Evolutionary conservation across 2,113 vertebrate genomes (phyloP).

Genomic region (Polypterus senegalus): DNA sequence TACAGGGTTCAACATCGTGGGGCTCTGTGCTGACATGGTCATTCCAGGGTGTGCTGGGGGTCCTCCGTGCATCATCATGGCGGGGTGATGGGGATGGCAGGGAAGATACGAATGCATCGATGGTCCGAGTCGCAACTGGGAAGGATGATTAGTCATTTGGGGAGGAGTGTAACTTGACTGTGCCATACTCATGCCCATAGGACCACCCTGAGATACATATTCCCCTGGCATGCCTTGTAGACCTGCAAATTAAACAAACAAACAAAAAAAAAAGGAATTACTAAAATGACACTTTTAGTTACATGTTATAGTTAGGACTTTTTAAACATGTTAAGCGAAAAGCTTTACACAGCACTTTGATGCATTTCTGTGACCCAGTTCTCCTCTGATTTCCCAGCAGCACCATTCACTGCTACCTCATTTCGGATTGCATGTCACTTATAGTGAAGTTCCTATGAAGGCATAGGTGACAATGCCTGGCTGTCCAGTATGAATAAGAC

Average conservation of each 20-base stretch:
- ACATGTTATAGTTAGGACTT: too few species aligned
- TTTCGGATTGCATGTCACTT: too few species aligned
- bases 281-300: slow-evolving; percentile 12
- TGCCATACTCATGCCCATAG: slow-evolving; percentile 97
- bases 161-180: slow-evolving; percentile 78
- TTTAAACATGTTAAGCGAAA: too few species aligned
- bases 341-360: too few species aligned
- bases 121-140: slow-evolving; percentile 80
- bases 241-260: slow-evolving; percentile 58
- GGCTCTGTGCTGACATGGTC: slow-evolving; percentile 85
- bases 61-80: slow-evolving; percentile 95
- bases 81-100: slow-evolving; percentile 68
- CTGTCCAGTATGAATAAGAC: too few species aligned
- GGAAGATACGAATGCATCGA: slow-evolving; percentile 73
- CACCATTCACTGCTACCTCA: too few species aligned
- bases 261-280: slow-evolving; percentile 35
- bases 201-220: slow-evolving; percentile 94
- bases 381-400: too few species aligned
- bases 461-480: too few species aligned
- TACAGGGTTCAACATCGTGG: slow-evolving; percentile 72
- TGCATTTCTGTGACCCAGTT: too few species aligned
- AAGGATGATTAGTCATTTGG: slow-evolving; percentile 79
- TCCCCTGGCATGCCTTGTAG: slow-evolving; percentile 92
- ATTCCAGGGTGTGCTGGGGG: slow-evolving; percentile 79
- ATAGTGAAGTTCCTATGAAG: too few species aligned